Conservation (phyloP, 2,797 vertebrate species). For the Phataginus tetradactyla region DNA sequence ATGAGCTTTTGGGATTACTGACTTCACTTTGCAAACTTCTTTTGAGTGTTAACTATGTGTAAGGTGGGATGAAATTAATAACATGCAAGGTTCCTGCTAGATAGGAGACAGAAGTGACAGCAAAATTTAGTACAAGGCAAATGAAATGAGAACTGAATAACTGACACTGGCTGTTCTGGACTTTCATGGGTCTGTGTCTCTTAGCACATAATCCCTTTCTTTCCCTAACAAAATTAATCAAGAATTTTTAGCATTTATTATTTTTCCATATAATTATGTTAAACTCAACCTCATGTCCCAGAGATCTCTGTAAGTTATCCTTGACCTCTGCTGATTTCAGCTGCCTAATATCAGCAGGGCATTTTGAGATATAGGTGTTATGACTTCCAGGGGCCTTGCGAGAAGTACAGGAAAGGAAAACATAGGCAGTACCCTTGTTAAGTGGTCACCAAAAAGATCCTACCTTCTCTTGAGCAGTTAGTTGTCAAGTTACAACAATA, state of each 20-base stretch:
- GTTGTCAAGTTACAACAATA: not conserved
- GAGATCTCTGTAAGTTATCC: not conserved
- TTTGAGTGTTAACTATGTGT: not conserved
- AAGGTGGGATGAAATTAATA: not conserved
- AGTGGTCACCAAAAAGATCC: not conserved
- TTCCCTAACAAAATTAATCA: not conserved
- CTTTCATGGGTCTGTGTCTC: not conserved
- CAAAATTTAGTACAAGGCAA: not conserved
- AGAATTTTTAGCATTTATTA: not conserved
- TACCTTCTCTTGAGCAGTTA: not conserved
- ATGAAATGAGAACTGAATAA: not conserved
- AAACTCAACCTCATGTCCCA: not conserved
- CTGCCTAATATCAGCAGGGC: not conserved
- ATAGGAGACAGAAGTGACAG: not conserved
- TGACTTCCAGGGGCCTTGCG: not conserved
- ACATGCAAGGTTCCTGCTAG: not conserved
- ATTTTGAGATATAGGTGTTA: not conserved
- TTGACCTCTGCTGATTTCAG: slow-evolving; percentile 2
- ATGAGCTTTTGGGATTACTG: not conserved
- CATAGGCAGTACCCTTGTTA: not conserved
- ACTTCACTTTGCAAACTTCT: slow-evolving; percentile 6
- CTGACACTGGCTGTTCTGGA: not conserved
- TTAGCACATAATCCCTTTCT: not conserved
- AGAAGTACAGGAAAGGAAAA: not conserved
- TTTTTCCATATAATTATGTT: not conserved